phyloP scores from a whole-genome alignment of 2,797 vertebrate genomes.

The Meriones psammophilus region DNA sequence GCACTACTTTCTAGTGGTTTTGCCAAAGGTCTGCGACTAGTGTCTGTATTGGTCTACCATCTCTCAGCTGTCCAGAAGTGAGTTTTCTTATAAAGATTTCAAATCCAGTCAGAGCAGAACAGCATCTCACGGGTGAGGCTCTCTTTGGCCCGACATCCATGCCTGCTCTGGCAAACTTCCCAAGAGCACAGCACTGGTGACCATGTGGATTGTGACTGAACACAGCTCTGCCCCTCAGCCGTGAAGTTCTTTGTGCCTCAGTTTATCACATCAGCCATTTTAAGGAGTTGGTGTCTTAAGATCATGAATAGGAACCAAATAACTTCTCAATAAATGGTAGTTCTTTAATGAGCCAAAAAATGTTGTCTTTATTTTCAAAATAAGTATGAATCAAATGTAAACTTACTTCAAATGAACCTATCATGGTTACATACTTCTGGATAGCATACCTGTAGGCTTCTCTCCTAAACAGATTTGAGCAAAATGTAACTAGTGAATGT shows the following conservation, averaged over 20 bases:
- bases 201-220: not conserved
- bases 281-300: not conserved
- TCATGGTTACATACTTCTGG: not conserved
- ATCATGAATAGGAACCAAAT: not conserved
- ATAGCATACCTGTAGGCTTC: not conserved
- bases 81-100: not conserved
- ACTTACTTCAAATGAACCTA: not conserved
- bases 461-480: not conserved
- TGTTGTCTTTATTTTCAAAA: slow-evolving; percentile 49
- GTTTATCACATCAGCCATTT: not conserved
- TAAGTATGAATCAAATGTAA: not conserved
- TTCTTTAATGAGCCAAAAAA: slow-evolving; percentile 15
- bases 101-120: not conserved
- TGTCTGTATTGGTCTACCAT: not conserved
- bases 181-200: not conserved
- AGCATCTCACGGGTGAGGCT: not conserved
- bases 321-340: not conserved
- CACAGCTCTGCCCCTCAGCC: not conserved
- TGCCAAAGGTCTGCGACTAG: not conserved
- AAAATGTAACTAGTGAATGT: not conserved
- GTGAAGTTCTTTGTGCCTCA: not conserved
- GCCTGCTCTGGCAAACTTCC: not conserved
- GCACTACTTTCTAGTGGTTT: not conserved
- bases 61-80: not conserved
- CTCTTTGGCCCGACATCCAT: not conserved